A percentile compares a stretch with the other conserved stretches of the same genome.
Evolutionary conservation across 2,888 invertebrate genomes (phyloP).

Genomic region (Sesia bembeciformis): DNA sequence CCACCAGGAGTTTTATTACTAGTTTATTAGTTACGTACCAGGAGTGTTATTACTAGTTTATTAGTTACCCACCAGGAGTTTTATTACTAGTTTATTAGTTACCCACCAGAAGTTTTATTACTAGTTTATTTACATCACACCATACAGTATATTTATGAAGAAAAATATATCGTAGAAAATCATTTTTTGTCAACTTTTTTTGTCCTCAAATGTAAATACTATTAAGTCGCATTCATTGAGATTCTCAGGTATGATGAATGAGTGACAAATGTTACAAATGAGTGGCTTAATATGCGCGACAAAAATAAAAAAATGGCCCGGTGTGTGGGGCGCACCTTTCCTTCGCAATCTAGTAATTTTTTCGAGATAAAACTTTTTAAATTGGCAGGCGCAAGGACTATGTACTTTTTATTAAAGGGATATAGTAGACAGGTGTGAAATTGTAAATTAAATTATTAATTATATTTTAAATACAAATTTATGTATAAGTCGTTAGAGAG

Average conservation of each 20-base stretch:
- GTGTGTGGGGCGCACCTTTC: conserved; percentile 28
- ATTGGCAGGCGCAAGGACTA: conserved; percentile 1
- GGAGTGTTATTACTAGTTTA: too few relatives aligned
- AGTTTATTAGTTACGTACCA: too few relatives aligned
- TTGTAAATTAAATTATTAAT: not conserved
- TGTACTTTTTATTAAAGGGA: not conserved
- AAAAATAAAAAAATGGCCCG: conserved; percentile 8
- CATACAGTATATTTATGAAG: too few relatives aligned
- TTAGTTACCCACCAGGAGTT: too few relatives aligned
- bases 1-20: too few relatives aligned
- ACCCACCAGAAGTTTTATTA: too few relatives aligned
- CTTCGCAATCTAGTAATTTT: conserved; percentile 3
- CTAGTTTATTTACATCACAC: too few relatives aligned
- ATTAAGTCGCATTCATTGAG: conserved; percentile 3
- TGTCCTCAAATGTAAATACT: not conserved
- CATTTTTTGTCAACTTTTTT: not conserved
- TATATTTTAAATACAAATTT: not conserved
- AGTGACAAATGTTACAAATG: conserved; percentile 19
- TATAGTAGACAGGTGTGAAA: not conserved
- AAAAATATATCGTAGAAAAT: too few relatives aligned
- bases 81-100: too few relatives aligned
- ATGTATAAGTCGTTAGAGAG: too few relatives aligned
- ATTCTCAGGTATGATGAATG: conserved; percentile 14
- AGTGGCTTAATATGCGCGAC: not conserved
- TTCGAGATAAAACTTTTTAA: not conserved